Evolutionary conservation across 2,888 invertebrate species (phyloP).

Genomic region (Athetis lepigone): DNA sequence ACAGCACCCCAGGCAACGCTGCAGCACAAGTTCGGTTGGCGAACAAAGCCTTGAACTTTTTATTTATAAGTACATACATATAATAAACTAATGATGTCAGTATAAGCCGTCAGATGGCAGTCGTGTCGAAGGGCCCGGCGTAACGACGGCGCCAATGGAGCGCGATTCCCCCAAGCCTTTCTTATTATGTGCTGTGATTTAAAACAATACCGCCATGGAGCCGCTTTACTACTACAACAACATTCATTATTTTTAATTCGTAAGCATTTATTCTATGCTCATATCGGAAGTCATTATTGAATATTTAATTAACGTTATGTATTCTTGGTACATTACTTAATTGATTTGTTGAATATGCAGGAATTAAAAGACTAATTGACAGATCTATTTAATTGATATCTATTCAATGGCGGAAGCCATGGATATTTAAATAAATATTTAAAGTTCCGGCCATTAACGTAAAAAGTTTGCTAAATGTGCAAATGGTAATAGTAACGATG

Average conservation of each 20-base stretch:
- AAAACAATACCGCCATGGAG: conserved; percentile 71
- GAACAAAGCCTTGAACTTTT: conserved; percentile 19
- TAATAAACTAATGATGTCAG: conserved; percentile 20
- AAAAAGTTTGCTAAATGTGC: conserved; percentile 17
- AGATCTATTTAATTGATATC: neutral
- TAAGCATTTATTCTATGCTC: neutral
- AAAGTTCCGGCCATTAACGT: conserved; percentile 26
- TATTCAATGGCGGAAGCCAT: conserved; percentile 16
- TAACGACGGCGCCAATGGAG: conserved; percentile 87
- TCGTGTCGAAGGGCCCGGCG: conserved; percentile 74
- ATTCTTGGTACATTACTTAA: neutral
- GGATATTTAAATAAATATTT: neutral
- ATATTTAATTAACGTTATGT: neutral
- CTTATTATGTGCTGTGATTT: conserved; percentile 87
- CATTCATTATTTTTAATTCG: neutral
- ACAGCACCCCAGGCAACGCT: too few relatives aligned
- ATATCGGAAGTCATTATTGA: neutral
- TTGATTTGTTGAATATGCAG: conserved; percentile 3
- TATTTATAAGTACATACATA: neutral
- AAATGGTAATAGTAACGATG: conserved; percentile 13
- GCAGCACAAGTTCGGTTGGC: too few relatives aligned
- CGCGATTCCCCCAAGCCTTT: conserved; percentile 87
- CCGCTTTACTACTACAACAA: conserved; percentile 22
- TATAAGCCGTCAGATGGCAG: conserved; percentile 73
- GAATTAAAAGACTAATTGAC: conserved; percentile 5